Evolutionary conservation across 2,797 vertebrate species (phyloP).

Genomic region (Gouania willdenowi): DNA sequence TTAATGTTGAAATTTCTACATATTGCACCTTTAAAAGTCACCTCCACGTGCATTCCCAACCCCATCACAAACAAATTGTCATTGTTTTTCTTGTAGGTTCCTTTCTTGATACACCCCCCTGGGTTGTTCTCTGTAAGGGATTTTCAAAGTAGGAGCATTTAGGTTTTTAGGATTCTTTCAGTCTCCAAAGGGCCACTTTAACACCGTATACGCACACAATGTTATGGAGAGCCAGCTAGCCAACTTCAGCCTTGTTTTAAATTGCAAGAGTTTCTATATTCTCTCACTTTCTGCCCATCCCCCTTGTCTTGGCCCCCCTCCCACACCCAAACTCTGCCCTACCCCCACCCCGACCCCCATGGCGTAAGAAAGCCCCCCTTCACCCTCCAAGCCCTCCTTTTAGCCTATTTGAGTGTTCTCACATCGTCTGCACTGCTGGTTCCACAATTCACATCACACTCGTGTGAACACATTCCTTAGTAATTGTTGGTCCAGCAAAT

Average conservation of each 20-base stretch:
- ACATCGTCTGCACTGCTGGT: slow-evolving; percentile 46
- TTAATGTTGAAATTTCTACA: too few relatives aligned
- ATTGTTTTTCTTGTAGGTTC: too few relatives aligned
- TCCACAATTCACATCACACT: slow-evolving; percentile 19
- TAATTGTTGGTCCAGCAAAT: slow-evolving; percentile 21
- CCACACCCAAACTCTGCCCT: slow-evolving; percentile 53
- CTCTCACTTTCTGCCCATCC: slow-evolving; percentile 42
- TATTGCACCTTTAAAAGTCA: too few relatives aligned
- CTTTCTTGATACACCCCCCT: too few relatives aligned
- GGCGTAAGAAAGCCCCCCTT: slow-evolving; percentile 41
- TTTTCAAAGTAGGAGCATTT: too few relatives aligned
- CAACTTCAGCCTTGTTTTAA: slow-evolving; percentile 17
- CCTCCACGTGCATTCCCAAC: too few relatives aligned
- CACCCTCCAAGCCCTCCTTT: slow-evolving; percentile 57
- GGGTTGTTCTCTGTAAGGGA: too few relatives aligned
- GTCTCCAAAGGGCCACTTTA: too few relatives aligned
- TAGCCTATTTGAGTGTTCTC: slow-evolving; percentile 69
- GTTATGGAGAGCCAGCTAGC: slow-evolving; percentile 33
- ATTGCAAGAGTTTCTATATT: slow-evolving; percentile 25
- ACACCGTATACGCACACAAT: too few relatives aligned
- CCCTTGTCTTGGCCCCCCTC: slow-evolving; percentile 20
- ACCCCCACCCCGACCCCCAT: slow-evolving; percentile 55
- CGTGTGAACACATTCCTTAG: slow-evolving; percentile 17
- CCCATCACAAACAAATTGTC: too few relatives aligned
- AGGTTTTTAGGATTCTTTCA: too few relatives aligned